Conservation (phyloP, 35 echinoderm and acorn worm species). For the Chiridota heheva region DNA sequence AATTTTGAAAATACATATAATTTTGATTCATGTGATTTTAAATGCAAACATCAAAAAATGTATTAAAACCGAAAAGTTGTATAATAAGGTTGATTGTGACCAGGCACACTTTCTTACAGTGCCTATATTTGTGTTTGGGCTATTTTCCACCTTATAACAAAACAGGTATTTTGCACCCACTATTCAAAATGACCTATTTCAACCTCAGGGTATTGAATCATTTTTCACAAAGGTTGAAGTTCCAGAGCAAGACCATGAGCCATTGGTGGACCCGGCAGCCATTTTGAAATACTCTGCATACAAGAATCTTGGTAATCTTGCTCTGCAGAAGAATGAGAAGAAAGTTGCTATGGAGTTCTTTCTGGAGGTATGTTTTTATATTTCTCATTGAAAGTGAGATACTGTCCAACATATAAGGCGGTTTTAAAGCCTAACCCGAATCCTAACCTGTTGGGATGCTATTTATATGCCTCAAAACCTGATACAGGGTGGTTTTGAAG, state of each 20-base stretch:
- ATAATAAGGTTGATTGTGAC: no score
- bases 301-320: slow-evolving; percentile 79
- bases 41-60: no score
- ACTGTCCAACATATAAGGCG: not conserved
- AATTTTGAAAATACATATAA: no score
- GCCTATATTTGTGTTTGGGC: no score
- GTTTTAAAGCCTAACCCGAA: not conserved
- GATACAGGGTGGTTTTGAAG: not conserved
- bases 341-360: slow-evolving; percentile 64
- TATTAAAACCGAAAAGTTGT: no score
- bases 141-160: no score
- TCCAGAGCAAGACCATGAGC: slow-evolving; percentile 31
- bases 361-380: slow-evolving; percentile 43
- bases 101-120: no score
- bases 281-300: slow-evolving; percentile 82
- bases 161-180: no score
- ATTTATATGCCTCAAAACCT: not conserved
- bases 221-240: slow-evolving; percentile 40
- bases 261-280: slow-evolving; percentile 50
- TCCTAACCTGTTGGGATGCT: not conserved
- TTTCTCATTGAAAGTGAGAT: not conserved
- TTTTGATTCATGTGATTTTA: no score
- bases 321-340: slow-evolving; percentile 47
- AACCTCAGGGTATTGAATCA: not conserved
- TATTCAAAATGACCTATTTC: no score